Percentiles rank a stretch among this genome's conserved stretches.
phyloP scores from a whole-genome alignment of 1,140 invertebrate genomes.

The Drosophila malerkotliana region DNA sequence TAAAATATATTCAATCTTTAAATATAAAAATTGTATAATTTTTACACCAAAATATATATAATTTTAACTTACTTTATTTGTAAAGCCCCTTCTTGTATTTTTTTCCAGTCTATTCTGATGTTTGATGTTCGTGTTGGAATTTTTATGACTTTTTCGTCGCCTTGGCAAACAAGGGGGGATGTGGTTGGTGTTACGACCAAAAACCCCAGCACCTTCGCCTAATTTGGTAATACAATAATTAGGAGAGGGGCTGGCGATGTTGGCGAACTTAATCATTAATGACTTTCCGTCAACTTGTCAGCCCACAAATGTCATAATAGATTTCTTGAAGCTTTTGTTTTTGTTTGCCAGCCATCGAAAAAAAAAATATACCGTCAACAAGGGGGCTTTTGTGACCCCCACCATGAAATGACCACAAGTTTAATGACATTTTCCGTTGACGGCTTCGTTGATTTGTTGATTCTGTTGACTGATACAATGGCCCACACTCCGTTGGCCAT shows the following conservation, averaged over 20 bases:
- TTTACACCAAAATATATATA: not conserved
- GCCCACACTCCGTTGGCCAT: not conserved
- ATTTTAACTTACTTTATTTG: too few species aligned
- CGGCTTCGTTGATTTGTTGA: slow-evolving; percentile 60
- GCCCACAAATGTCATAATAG: slow-evolving; percentile 75
- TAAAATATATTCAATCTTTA: too few species aligned
- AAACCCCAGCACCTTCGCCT: slow-evolving; percentile 3
- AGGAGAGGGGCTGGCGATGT: not conserved
- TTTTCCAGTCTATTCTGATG: not conserved
- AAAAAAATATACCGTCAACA: slow-evolving; percentile 1
- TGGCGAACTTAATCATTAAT: slow-evolving; percentile 60
- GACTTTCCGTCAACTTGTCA: slow-evolving; percentile 79
- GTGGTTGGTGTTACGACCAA: not conserved
- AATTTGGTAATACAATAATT: slow-evolving; percentile 54
- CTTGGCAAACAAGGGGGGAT: slow-evolving; percentile 13
- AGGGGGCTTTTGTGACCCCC: not conserved
- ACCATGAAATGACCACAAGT: slow-evolving; percentile 7
- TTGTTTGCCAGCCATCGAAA: slow-evolving; percentile 37
- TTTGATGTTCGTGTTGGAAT: slow-evolving; percentile 50
- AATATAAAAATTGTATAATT: not conserved
- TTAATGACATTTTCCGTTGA: slow-evolving; percentile 44
- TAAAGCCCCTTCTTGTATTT: not conserved
- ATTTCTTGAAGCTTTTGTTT: slow-evolving; percentile 69
- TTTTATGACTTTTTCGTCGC: slow-evolving; percentile 48
- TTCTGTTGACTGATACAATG: slow-evolving; percentile 60